Evolutionary conservation across 2,888 invertebrate genomes (phyloP), one percentile per base, ranked within the genome.

Genomic region (Hydrotaea cyrtoneurina): DNA sequence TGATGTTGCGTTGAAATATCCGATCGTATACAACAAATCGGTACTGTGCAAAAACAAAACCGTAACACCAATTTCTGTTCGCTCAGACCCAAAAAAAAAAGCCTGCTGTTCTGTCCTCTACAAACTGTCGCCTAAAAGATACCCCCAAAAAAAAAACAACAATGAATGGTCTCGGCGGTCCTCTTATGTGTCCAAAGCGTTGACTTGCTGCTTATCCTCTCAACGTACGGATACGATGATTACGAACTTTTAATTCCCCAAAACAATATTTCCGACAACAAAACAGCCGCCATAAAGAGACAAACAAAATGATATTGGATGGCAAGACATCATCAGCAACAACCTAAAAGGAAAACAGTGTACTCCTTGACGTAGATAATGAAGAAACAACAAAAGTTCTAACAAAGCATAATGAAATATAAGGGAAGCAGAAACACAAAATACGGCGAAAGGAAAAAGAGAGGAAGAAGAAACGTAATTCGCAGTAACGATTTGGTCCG

Each of bases 401-500:
- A 13, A 57, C 13, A 57, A 19, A 21, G 57, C 1, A 13, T 13
- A 19, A 3, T 2, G 21, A 7, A 11, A 0, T 4, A 64, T 19
- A 17, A 39, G 19, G 17, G 36, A n/a, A 36, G 5, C n/a, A 19
- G 19, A 23, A 36, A 2, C n/a, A n/a, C n/a, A n/a, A n/a, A n/a
- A n/a, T n/a, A n/a, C n/a, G n/a, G n/a, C n/a, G n/a, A n/a, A n/a
- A n/a, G n/a, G n/a, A n/a, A n/a, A n/a, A 64, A 21, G 21, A 8
- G 23, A 21, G 13, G 23, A 11, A 23, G 23, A n/a, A n/a, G 8
- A 39, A 17, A 64, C 64, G 17, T 64, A 76, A 36, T 77, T 69
- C 69, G 69, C 69, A 26, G 57, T 77, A 77, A 77, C 26, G 57
- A n/a, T 69, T 69, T 78, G 57, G 43, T 55, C 23, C 57, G 57